phyloP scores from a whole-genome alignment of 2,113 vertebrate species.

The Ciconia stormi region DNA sequence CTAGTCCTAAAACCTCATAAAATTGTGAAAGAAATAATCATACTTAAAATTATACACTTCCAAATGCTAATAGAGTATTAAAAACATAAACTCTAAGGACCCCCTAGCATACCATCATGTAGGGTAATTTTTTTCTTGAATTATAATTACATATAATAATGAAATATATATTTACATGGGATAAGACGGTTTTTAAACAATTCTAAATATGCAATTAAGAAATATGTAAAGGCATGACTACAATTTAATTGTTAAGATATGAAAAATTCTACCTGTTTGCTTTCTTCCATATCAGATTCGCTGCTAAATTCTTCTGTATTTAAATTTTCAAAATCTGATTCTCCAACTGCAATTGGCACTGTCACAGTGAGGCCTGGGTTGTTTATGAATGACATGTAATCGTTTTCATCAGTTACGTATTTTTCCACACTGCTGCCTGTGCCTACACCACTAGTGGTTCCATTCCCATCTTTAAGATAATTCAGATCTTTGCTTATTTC shows the following conservation, averaged over 20 bases:
- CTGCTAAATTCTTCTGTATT: constrained; percentile 97
- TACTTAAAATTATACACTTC: background rate
- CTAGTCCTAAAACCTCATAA: background rate
- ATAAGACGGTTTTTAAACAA: background rate
- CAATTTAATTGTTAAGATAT: background rate
- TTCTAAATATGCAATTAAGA: background rate
- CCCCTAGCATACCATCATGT: background rate
- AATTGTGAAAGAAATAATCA: background rate
- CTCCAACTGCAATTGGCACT: constrained; percentile 92
- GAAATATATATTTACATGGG: background rate
- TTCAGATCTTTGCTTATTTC: constrained; percentile 88
- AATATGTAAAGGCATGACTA: background rate
- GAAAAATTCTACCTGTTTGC: constrained; percentile 83
- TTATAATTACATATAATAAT: background rate
- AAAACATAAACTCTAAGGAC: background rate
- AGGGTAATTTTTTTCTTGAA: background rate
- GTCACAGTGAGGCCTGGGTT: constrained; percentile 89
- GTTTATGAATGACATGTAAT: constrained; percentile 92
- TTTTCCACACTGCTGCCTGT: constrained; percentile 88
- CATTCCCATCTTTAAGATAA: constrained; percentile 85
- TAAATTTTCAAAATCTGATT: constrained; percentile 95
- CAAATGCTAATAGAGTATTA: background rate
- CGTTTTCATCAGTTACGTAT: constrained; percentile 82
- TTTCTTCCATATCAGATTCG: constrained; percentile 85
- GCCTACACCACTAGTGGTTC: constrained; percentile 86